These are phyloP conservation scores for Caretta caretta DNA, from an alignment of 2,113 vertebrate genomes.

Conservation along the genomic window DNA sequence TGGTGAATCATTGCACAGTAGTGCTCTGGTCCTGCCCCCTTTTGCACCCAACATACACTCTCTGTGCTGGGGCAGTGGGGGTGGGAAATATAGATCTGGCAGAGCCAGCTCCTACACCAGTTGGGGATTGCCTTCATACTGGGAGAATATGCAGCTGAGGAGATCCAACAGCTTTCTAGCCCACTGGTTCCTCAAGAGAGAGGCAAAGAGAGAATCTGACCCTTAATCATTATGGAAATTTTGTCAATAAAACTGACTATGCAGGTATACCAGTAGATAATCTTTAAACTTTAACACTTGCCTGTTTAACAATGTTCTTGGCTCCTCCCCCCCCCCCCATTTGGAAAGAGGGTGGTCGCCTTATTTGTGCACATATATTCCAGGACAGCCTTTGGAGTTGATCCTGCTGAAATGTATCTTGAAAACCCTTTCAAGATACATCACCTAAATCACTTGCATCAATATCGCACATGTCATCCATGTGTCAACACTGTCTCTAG, in stretches of 20 bases:
- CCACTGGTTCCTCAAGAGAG: background rate
- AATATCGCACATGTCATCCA: too few relatives aligned
- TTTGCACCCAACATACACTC: background rate
- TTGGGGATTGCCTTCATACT: background rate
- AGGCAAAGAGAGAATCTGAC: background rate
- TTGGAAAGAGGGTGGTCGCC: too few relatives aligned
- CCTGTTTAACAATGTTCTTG: too few relatives aligned
- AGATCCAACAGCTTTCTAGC: background rate
- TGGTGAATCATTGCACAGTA: background rate
- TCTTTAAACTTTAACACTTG: too few relatives aligned
- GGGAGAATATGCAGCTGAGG: background rate
- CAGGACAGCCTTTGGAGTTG: too few relatives aligned
- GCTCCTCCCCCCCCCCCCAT: too few relatives aligned
- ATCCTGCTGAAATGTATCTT: too few relatives aligned
- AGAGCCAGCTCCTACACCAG: background rate
- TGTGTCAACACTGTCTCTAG: too few relatives aligned
- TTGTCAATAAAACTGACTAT: background rate
- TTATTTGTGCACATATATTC: too few relatives aligned
- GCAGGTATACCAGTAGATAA: too few relatives aligned
- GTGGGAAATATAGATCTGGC: background rate
- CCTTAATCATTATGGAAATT: background rate
- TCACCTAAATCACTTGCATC: too few relatives aligned
- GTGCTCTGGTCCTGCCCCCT: background rate
- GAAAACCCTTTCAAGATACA: too few relatives aligned
- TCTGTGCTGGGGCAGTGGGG: background rate